Evolutionary conservation across 2,797 vertebrate genomes (phyloP).

Genomic region (Enteromius fasciolatus): DNA sequence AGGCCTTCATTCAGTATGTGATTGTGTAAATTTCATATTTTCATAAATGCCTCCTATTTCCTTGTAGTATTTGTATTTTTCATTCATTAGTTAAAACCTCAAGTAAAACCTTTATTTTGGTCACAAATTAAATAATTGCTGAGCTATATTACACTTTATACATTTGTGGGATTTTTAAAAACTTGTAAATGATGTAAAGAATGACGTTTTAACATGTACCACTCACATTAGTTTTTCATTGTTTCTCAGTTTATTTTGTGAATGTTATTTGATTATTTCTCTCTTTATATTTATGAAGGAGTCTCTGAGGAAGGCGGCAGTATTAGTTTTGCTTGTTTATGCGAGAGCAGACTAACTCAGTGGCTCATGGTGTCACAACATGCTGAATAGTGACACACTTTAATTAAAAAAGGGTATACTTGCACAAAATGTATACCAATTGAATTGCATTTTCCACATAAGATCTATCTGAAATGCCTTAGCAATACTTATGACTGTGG

Average conservation of each 20-base stretch:
- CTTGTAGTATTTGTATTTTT: conserved; percentile 1
- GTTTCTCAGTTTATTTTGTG: conserved; percentile 21
- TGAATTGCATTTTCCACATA: background rate
- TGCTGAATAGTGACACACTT: background rate
- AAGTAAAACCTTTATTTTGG: conserved; percentile 14
- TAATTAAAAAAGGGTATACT: background rate
- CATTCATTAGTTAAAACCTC: background rate
- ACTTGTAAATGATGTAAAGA: conserved; percentile 86
- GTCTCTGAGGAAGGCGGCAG: background rate
- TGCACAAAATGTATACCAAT: background rate
- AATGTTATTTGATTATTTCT: background rate
- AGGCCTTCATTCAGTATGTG: background rate
- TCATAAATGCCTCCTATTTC: background rate
- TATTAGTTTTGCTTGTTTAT: conserved; percentile 12
- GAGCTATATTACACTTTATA: conserved; percentile 50
- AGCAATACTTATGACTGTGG: background rate
- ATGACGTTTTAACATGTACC: conserved; percentile 76
- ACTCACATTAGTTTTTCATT: conserved; percentile 73
- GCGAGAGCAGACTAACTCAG: background rate
- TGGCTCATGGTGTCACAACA: background rate
- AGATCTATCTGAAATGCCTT: background rate
- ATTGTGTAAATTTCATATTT: background rate
- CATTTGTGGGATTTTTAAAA: conserved; percentile 62
- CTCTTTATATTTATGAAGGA: conserved; percentile 2
- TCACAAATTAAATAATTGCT: background rate